Base-by-base conservation (phyloP, 1,140 invertebrate genomes). In the Microplitis mediator region DNA sequence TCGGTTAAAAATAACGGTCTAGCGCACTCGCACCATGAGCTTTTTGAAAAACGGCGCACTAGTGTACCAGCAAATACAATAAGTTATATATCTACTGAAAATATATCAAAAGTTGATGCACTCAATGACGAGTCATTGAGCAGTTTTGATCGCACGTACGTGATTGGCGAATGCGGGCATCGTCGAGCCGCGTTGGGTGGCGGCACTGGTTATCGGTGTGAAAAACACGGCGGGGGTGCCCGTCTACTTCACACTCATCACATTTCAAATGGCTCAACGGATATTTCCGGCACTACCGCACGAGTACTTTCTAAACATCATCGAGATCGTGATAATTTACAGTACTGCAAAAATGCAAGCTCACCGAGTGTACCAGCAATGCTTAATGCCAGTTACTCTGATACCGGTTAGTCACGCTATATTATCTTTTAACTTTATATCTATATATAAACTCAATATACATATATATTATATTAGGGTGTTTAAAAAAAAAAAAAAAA, bases 1-100 rank as follows among this genome's bases (percentile, higher is more conserved):
- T 88, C 86, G 60, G 86, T 83, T 31, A 86, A 85, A 75, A 84
- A 79, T 73, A 82, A 84, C 74, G 82, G 80, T 23, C 74, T 84
- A 54, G 76, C 81, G 1, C 82, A 82, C 39, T 83, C 84, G 9
- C 82, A 86, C 54, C 84, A 86, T 74, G 84, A 86, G 58, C 72
- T 86, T n/a, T 84, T 85, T 39, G 82, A 84, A 72, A 79, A 78
- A 67, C 77, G 83, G 4, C 76, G 84, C 4, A 81, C 85, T 11
- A 86, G 85, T 54, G 84, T 86, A 4, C 87, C 86, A n/a, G 80
- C 76, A 4, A 82, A 86, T 60, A 81, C 83, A 0, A 85, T 85
- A 60, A 84, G 82, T 65, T 84, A 85, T 74, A 84, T 84, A 54
- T 85, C 84, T 50, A 82, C 83, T 52, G 84, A 86, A 58, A 84